Evolutionary conservation across 2,113 vertebrate species (phyloP).

Genomic region (Enhydra lutris): DNA sequence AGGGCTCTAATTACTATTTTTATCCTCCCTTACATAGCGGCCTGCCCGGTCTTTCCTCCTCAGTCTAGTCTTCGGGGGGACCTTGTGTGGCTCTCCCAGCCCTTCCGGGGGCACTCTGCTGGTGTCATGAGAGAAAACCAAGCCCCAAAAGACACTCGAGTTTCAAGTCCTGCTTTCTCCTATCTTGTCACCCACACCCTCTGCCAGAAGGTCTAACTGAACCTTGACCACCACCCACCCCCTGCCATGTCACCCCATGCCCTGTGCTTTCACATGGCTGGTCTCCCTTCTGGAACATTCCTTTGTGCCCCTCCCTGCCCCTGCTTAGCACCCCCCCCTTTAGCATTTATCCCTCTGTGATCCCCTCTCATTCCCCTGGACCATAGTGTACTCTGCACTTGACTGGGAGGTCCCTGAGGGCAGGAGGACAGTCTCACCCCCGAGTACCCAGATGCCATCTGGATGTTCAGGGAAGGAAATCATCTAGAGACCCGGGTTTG

Average conservation of each 20-base stretch:
- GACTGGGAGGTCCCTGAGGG: not conserved
- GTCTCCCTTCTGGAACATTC: not conserved
- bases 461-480: not conserved
- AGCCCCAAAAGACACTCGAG: not conserved
- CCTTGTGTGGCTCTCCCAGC: not conserved
- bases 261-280: not conserved
- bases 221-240: fast-evolving
- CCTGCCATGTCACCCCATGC: fast-evolving
- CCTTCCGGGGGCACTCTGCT: fast-evolving
- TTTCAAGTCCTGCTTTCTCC: too few relatives aligned
- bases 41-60: not conserved
- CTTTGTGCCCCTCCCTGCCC: not conserved
- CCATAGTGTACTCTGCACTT: not conserved
- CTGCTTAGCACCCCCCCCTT: not conserved
- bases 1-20: not conserved
- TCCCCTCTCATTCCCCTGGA: not conserved
- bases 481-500: not conserved
- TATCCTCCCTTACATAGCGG: too few relatives aligned
- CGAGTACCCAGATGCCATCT: not conserved
- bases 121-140: not conserved
- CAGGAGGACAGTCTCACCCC: too few relatives aligned
- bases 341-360: too few relatives aligned
- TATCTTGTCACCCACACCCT: not conserved
- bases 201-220: not conserved
- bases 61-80: not conserved